A percentile compares a stretch with the other conserved stretches of the same genome.
phyloP scores from a whole-genome alignment of 2,888 invertebrate species.

The Parochlus steinenii region DNA sequence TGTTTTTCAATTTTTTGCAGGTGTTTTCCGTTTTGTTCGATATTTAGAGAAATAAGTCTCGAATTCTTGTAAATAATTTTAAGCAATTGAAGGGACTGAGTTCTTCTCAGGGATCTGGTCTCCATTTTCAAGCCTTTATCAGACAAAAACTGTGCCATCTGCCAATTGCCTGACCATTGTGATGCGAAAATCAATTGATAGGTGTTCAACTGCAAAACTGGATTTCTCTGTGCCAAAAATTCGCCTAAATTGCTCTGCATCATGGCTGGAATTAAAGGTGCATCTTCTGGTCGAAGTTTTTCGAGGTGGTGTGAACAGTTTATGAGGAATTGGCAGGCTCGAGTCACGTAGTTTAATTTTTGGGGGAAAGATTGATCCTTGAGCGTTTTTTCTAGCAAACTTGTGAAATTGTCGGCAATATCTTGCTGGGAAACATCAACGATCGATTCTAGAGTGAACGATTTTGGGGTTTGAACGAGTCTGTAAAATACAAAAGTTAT shows the following conservation, averaged over 20 bases:
- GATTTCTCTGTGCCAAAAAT: constrained; percentile 22
- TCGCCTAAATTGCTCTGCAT: constrained; percentile 19
- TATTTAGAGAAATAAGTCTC: constrained; percentile 18
- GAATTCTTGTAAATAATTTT: constrained; percentile 43
- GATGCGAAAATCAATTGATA: constrained; percentile 46
- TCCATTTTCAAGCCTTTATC: constrained; percentile 40
- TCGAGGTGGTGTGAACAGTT: constrained; percentile 8
- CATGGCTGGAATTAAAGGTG: constrained; percentile 16
- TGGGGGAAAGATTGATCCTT: constrained; percentile 9
- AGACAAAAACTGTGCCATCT: constrained; percentile 39
- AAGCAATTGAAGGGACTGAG: constrained; percentile 49
- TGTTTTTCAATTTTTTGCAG: constrained; percentile 18
- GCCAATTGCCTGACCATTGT: constrained; percentile 47
- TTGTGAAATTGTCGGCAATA: constrained; percentile 11
- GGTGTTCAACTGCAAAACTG: constrained; percentile 40
- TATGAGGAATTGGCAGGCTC: constrained; percentile 7
- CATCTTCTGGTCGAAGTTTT: neutral
- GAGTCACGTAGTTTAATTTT: constrained; percentile 4
- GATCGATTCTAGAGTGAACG: constrained; percentile 10
- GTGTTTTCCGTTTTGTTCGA: constrained; percentile 15
- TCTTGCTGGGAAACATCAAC: constrained; percentile 7
- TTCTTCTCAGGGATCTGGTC: constrained; percentile 46
- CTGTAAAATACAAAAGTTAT: no score
- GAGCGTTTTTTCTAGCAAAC: constrained; percentile 4
- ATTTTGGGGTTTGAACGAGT: no score